Base-by-base conservation (phyloP, 2,113 vertebrate genomes). In the Poeciliopsis prolifica region DNA sequence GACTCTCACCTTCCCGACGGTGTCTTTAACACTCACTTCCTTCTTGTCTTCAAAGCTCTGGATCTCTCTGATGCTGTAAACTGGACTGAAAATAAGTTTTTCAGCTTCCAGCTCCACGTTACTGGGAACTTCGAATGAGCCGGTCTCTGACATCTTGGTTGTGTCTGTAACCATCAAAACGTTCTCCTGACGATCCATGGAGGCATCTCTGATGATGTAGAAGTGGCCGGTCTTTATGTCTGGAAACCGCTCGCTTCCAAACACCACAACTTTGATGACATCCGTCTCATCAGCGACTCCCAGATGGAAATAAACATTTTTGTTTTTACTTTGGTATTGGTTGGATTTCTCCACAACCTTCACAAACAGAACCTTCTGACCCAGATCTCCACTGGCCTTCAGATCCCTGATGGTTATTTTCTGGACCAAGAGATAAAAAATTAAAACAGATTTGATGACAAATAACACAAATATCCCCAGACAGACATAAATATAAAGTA, bases 1-100 rank as follows among this genome's bases (percentile, higher is more conserved):
- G 40, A 42, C 12, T 42, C 80, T 65, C n/a, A 73, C 67, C 71
- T 71, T 0, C 24, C 3, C 19, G 0, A 85, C 22, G 1, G n/a
- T 42, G 22, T 79, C 83, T 51, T 65, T 10, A 0, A 85, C 75
- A 1, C 24, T 81, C 64, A 85, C 64, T 1, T 0, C 1, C 1
- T 35, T 64, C 3, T 24, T 28, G 17, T 71, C 29, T 3, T 0
- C 8, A 13, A 0, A 11, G 2, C 0, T 0, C 22, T 7, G 30
- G n/a, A 28, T 48, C 0, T 30, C 0, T 1, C 0, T 0, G 3
- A 85, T 58, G 51, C 60, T 30, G 71, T 0, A 69, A 62, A 65
- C 3, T 30, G 60, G 37, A 11, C 17, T 62, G 17, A 61, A 17
- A 0, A 85, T 42, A 42, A 14, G 51, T 3, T 0, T 35, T 24